These are phyloP conservation scores for Heptranchias perlo DNA, from an alignment of 2,113 vertebrate species.

Conservation along the genomic window DNA sequence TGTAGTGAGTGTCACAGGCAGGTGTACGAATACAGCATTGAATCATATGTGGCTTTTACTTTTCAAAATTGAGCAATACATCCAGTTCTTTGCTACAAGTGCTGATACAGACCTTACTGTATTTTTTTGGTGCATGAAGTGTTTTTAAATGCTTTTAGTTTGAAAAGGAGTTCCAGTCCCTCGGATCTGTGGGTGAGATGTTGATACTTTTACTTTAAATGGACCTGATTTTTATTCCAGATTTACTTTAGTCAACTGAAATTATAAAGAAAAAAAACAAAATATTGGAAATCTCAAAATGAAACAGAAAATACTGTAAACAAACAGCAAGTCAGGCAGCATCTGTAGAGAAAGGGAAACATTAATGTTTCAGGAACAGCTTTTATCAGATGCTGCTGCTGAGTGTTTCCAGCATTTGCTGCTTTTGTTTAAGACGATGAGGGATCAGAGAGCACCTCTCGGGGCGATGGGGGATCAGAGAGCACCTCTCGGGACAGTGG, in stretches of 20 bases:
- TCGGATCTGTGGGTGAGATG: too few relatives aligned
- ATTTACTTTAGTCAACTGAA: background rate
- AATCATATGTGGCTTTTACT: background rate
- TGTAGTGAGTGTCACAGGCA: background rate
- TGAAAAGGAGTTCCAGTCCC: background rate
- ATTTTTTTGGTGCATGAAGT: background rate
- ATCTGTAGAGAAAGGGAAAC: too few relatives aligned
- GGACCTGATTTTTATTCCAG: background rate
- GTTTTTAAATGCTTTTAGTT: background rate
- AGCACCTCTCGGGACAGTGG: too few relatives aligned
- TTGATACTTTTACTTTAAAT: background rate
- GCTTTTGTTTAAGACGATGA: too few relatives aligned
- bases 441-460: too few relatives aligned
- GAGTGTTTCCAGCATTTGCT: too few relatives aligned
- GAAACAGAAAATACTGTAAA: too few relatives aligned
- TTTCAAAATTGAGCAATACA: background rate
- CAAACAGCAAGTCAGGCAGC: too few relatives aligned
- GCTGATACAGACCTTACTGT: background rate
- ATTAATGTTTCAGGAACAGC: too few relatives aligned
- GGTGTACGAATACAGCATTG: background rate
- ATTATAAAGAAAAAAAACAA: background rate
- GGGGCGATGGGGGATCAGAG: too few relatives aligned
- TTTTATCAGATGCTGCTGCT: too few relatives aligned
- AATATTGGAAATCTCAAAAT: too few relatives aligned
- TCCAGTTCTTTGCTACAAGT: background rate